phyloP scores from a whole-genome alignment of 2,888 invertebrate genomes.

The Drepanosiphum platanoidis region DNA sequence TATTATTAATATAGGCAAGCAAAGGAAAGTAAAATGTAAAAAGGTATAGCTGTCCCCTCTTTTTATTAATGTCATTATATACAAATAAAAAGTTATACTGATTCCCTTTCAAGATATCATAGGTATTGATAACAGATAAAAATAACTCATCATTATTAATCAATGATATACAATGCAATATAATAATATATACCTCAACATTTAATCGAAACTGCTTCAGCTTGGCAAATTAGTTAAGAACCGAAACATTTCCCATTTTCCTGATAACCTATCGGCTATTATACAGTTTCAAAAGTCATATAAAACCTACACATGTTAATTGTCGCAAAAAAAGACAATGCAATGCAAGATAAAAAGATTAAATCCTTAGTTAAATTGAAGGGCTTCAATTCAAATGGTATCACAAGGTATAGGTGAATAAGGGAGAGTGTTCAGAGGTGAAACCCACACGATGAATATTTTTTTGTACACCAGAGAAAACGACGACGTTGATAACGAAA shows the following conservation, averaged over 20 bases:
- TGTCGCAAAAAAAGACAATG: background rate
- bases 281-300: background rate
- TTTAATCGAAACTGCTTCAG: too few species aligned
- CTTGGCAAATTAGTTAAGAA: background rate
- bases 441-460: too few species aligned
- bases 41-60: background rate
- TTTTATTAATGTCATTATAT: background rate
- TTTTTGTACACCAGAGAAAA: too few species aligned
- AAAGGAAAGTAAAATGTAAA: background rate
- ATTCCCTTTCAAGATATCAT: conserved; percentile 9
- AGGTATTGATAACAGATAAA: conserved; percentile 35
- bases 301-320: background rate
- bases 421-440: too few species aligned
- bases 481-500: too few species aligned
- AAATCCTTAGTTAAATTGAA: too few species aligned
- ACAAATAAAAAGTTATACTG: background rate
- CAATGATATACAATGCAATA: too few species aligned
- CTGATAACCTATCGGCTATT: background rate
- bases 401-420: too few species aligned
- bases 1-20: background rate
- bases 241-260: background rate
- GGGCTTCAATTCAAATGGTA: too few species aligned
- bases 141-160: conserved; percentile 9
- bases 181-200: too few species aligned
- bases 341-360: too few species aligned